Conservation (phyloP, 2,888 invertebrate species). For the Mesorhabditis spiculigera region DNA sequence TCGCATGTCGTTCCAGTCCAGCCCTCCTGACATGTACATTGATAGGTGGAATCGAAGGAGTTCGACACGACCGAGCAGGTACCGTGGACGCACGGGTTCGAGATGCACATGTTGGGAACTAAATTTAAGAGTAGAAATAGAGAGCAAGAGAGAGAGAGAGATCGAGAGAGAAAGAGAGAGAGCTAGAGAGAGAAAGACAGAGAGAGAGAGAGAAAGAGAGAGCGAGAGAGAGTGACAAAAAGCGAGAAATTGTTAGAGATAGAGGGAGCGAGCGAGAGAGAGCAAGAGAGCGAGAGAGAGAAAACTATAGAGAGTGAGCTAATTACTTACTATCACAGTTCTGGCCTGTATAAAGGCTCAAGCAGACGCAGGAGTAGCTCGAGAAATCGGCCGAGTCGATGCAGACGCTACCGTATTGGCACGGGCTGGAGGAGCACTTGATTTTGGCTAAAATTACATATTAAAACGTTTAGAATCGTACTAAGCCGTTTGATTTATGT, state of each 20-base stretch:
- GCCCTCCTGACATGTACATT: neutral
- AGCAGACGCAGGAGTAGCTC: slow-evolving; percentile 7
- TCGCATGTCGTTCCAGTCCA: neutral
- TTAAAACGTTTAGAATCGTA: neutral
- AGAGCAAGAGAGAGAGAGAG: neutral
- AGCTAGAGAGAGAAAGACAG: no score
- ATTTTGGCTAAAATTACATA: neutral
- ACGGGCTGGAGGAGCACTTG: neutral
- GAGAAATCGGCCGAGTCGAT: neutral
- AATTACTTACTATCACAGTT: neutral
- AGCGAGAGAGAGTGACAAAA: neutral
- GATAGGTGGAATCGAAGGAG: slow-evolving; percentile 8
- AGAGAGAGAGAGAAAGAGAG: neutral
- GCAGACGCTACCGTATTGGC: neutral
- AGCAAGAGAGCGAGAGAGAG: neutral
- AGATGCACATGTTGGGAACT: slow-evolving; percentile 15
- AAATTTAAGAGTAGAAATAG: neutral
- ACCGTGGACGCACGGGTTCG: slow-evolving; percentile 10
- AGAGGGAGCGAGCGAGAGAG: no score
- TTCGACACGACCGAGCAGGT: slow-evolving; percentile 14
- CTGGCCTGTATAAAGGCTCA: slow-evolving; percentile 1
- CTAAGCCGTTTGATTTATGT: no score
- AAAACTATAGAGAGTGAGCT: neutral
- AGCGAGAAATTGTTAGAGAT: no score
- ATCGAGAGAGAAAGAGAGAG: no score